Evolutionary conservation across 2,888 invertebrate species (phyloP), one percentile per base, ranked within the genome.

Genomic region (Agrochola macilenta): DNA sequence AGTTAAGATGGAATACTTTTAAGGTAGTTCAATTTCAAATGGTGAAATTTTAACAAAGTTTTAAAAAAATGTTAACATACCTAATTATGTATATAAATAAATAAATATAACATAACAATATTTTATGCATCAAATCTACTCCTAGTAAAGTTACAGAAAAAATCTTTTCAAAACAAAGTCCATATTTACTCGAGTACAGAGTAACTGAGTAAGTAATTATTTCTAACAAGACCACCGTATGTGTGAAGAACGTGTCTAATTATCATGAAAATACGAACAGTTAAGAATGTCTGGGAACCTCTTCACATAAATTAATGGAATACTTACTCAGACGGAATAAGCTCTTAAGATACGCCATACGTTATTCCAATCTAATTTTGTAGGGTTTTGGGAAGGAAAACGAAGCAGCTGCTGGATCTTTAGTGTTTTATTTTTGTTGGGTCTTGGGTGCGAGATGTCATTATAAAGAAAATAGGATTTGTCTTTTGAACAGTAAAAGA

Each of bases 241-340:
- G 11, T 17, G n/a, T 73, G 58, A 73, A 46, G 58, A 54, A 46
- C 20, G 23, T 39, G 1, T 39, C 43, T 54, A 65, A 74, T 78
- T 58, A 73, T 60, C 23, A 65, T 14, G 81, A 66, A 54, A 54
- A 81, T 54, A 39, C 26, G 58, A 39, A 74, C 30, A 60, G 30
- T 66, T 54, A n/a, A 79, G 26, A 52, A 43, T 7, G 7, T 26
- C 57, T 54, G 11, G 14, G 23, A 35, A 58, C 52, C 35, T 52
- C 23, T 81, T 81, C 8, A n/a, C 66, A 52, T 30, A 46, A 17
- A 35, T 43, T 81, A 79, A 79, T 65, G 65, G 52, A 74, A 74
- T 61, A 61, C 20, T 81, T 54, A 49, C 65, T 74, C 75, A 60
- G 35, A 49, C 79, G 30, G 46, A 81, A 79, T 75, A 79, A 79